Evolutionary conservation across 2,113 vertebrate species (phyloP).

Genomic region (Odontesthes bonariensis): DNA sequence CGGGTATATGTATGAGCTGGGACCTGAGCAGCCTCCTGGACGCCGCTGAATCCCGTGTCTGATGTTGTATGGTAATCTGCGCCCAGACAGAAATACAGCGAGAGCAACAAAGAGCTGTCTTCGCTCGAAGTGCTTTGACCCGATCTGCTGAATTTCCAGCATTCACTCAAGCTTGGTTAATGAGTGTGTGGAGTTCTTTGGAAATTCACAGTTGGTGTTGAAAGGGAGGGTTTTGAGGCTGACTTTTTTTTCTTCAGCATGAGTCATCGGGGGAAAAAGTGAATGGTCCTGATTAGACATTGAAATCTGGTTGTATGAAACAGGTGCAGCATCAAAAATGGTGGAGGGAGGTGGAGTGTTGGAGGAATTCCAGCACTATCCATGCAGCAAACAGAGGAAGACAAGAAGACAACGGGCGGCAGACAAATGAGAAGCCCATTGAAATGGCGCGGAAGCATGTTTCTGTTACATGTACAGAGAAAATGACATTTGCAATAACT

Average conservation of each 20-base stretch:
- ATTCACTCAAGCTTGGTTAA: constrained; percentile 55
- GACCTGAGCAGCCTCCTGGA: constrained; percentile 44
- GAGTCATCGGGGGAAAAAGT: constrained; percentile 37
- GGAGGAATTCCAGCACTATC: constrained; percentile 63
- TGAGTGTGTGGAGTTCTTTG: constrained; percentile 45
- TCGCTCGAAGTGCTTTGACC: constrained; percentile 56
- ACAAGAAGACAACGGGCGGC: constrained; percentile 69
- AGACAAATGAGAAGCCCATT: constrained; percentile 38
- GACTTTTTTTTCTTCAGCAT: constrained; percentile 18
- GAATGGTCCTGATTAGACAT: constrained; percentile 77
- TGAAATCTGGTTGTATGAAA: constrained; percentile 65
- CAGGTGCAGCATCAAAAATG: constrained; percentile 77
- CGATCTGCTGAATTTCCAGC: constrained; percentile 46
- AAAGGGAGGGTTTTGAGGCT: constrained; percentile 36
- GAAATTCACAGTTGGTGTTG: constrained; percentile 46
- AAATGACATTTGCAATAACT: no score
- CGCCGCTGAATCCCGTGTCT: constrained; percentile 56
- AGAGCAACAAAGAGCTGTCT: constrained; percentile 44
- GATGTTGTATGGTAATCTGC: constrained; percentile 68
- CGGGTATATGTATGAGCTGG: constrained; percentile 56
- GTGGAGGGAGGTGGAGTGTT: constrained; percentile 74
- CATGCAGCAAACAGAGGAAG: constrained; percentile 68
- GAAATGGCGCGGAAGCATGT: neutral
- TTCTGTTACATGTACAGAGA: no score
- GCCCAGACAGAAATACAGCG: constrained; percentile 28